Percentiles rank a stretch among this genome's conserved stretches.
phyloP scores from a whole-genome alignment of 2,797 vertebrate genomes.

The Gadopsis marmoratus region DNA sequence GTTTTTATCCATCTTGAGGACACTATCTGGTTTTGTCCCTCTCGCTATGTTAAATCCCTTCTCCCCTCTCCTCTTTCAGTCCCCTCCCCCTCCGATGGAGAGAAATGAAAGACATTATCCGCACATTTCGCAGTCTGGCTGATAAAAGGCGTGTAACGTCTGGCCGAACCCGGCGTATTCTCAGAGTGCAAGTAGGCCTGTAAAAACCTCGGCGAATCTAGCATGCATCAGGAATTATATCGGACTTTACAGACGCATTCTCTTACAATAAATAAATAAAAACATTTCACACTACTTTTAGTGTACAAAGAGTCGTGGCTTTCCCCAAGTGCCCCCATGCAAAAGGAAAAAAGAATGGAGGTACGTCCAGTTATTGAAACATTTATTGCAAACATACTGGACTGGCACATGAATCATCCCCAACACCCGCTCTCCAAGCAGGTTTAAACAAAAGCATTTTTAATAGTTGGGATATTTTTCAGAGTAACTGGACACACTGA shows the following conservation, averaged over 20 bases:
- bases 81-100: slow-evolving; percentile 88
- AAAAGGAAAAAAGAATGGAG: not conserved
- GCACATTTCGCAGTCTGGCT: slow-evolving; percentile 78
- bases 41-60: slow-evolving; percentile 88
- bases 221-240: not conserved
- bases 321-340: not conserved
- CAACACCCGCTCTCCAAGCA: not conserved
- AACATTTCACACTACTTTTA: slow-evolving; percentile 6
- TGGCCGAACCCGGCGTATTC: slow-evolving; percentile 19
- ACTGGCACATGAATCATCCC: not conserved
- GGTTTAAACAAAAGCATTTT: slow-evolving; percentile 19
- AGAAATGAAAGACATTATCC: slow-evolving; percentile 89
- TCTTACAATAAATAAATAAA: not conserved
- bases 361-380: not conserved
- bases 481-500: slow-evolving; percentile 46
- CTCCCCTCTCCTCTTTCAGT: slow-evolving; percentile 87
- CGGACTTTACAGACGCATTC: not conserved
- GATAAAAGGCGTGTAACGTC: slow-evolving; percentile 64
- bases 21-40: slow-evolving; percentile 83
- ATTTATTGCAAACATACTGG: not conserved
- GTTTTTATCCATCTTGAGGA: slow-evolving; percentile 90
- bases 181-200: not conserved
- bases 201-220: accelerated
- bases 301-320: not conserved
- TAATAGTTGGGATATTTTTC: slow-evolving; percentile 16